These are phyloP conservation scores for Tapirus terrestris DNA, from an alignment of 2,113 vertebrate species.

Conservation along the genomic window DNA sequence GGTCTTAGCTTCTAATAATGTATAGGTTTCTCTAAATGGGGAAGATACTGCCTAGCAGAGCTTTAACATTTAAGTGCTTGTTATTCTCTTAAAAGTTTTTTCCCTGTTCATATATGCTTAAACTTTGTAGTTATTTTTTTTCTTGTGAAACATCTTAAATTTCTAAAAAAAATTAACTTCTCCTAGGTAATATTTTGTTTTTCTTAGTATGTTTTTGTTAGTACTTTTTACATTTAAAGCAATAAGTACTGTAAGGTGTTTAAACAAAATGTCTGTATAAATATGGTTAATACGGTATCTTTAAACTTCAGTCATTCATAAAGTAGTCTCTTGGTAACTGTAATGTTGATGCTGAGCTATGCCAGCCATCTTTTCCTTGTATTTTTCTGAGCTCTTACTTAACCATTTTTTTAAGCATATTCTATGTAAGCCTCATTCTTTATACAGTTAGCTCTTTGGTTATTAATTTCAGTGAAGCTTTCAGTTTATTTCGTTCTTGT, in stretches of 20 bases:
- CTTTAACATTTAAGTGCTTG: background rate
- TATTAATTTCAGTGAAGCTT: background rate
- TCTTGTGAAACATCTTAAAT: slow-evolving; percentile 8
- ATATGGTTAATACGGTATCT: background rate
- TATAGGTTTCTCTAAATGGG: background rate
- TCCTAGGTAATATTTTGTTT: slow-evolving; percentile 24
- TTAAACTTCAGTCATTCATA: background rate
- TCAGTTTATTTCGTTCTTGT: background rate
- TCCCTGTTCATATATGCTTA: background rate
- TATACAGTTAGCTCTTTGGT: background rate
- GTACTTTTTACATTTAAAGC: slow-evolving; percentile 28
- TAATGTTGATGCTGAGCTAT: background rate
- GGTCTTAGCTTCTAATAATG: background rate
- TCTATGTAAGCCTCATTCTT: slow-evolving; percentile 17
- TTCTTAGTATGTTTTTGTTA: background rate
- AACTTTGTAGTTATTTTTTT: background rate
- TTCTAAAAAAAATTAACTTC: background rate
- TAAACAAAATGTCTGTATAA: slow-evolving; percentile 38
- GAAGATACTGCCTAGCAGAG: background rate
- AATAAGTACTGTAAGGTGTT: background rate
- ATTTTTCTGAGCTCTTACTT: slow-evolving; percentile 32
- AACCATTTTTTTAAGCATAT: background rate
- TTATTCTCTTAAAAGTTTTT: background rate
- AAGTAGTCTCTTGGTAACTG: background rate
- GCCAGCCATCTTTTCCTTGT: background rate